Percentiles rank a stretch among this genome's conserved stretches.
Evolutionary conservation across 2,797 vertebrate species (phyloP).

Genomic region (Semotilus atromaculatus): DNA sequence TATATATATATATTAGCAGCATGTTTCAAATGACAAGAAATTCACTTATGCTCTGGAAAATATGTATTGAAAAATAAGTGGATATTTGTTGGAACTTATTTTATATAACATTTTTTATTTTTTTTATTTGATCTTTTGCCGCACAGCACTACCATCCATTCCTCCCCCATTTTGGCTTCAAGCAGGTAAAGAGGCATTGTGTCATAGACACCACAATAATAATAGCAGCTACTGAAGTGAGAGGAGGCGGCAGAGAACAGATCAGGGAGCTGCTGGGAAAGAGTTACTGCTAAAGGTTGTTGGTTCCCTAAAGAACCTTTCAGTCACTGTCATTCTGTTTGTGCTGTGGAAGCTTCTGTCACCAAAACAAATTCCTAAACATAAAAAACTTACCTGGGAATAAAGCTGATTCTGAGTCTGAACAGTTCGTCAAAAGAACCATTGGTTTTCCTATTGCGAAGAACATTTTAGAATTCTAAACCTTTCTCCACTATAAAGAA

Average conservation of each 20-base stretch:
- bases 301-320: not conserved
- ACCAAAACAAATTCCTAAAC: no score
- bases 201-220: conserved; percentile 5
- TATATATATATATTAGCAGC: no score
- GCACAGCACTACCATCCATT: not conserved
- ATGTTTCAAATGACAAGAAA: not conserved
- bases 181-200: conserved; percentile 24
- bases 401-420: no score
- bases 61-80: not conserved
- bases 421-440: not conserved
- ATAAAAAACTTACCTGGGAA: no score
- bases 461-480: not conserved
- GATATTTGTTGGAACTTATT: not conserved
- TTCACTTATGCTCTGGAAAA: not conserved
- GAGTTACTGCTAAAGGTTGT: not conserved
- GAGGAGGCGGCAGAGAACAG: conserved; percentile 3
- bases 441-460: not conserved
- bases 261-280: not conserved
- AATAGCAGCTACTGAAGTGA: not conserved
- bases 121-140: not conserved
- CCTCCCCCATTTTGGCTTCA: not conserved
- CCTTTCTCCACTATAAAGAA: not conserved
- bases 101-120: not conserved
- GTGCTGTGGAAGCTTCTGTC: no score
- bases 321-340: not conserved